Conservation (phyloP, 2,797 vertebrate species). For the Percopsis omiscomaycus region DNA sequence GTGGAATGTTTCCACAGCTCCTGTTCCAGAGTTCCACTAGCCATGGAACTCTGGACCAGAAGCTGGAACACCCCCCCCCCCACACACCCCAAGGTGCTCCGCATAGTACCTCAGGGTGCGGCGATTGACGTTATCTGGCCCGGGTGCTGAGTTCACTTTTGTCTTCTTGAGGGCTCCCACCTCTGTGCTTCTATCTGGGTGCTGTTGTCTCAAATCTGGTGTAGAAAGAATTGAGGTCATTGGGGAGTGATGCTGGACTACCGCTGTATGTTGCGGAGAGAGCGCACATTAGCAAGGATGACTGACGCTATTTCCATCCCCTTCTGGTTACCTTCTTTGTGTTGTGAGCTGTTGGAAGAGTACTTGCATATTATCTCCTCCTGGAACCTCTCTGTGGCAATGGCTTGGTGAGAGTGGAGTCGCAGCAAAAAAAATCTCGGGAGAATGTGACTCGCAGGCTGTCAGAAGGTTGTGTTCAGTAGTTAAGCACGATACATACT, state of each 20-base stretch:
- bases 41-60: no score
- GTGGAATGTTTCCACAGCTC: no score
- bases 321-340: conserved; percentile 13
- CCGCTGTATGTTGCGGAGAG: conserved; percentile 1
- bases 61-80: no score
- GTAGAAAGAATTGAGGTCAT: not conserved
- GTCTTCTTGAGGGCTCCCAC: not conserved
- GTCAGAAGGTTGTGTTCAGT: not conserved
- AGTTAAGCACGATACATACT: no score
- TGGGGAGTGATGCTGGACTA: not conserved
- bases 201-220: not conserved
- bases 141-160: not conserved
- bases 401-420: not conserved
- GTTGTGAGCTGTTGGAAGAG: not conserved
- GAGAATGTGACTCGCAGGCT: conserved; percentile 5
- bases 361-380: conserved; percentile 3
- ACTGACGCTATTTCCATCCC: conserved; percentile 11
- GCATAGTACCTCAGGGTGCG: no score
- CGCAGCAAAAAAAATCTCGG: conserved; percentile 2
- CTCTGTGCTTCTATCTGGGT: not conserved
- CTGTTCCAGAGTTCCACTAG: no score
- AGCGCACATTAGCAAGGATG: conserved; percentile 22
- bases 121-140: no score
- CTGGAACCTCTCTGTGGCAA: conserved; percentile 6
- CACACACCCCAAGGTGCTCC: no score